Evolutionary conservation across 2,888 invertebrate genomes (phyloP).

Genomic region (Drosophila emarginata): DNA sequence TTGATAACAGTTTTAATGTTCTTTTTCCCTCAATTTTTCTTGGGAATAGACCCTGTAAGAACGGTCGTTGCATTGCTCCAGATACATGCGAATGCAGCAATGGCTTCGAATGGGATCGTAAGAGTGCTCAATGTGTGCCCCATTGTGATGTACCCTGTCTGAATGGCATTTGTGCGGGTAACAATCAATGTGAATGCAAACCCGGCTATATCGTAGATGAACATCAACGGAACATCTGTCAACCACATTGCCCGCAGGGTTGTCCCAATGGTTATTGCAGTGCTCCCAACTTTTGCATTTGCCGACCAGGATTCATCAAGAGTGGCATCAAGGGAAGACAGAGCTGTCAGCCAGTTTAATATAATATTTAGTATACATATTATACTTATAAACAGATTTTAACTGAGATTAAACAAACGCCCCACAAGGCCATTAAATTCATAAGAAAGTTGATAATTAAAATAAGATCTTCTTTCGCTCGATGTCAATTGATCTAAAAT

Average conservation of each 20-base stretch:
- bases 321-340: conserved; percentile 83
- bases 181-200: conserved; percentile 85
- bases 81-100: conserved; percentile 79
- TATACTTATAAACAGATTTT: conserved; percentile 22
- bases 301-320: conserved; percentile 86
- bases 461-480: conserved; percentile 48
- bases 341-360: conserved; percentile 83
- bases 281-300: conserved; percentile 89
- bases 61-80: conserved; percentile 82
- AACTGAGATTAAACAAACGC: conserved; percentile 55
- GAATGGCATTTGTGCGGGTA: conserved; percentile 88
- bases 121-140: conserved; percentile 83
- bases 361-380: neutral
- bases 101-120: conserved; percentile 73
- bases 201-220: conserved; percentile 83
- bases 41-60: conserved; percentile 73
- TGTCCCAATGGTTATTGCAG: conserved; percentile 89
- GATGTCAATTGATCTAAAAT: conserved; percentile 49
- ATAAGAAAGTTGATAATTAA: conserved; percentile 59
- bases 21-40: too few species aligned
- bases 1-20: neutral
- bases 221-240: conserved; percentile 82
- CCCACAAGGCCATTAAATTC: conserved; percentile 78
- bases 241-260: conserved; percentile 87
- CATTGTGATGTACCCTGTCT: conserved; percentile 86